Conservation (phyloP, 53 echinoderm and acorn worm species). For the Arbacia lixula region DNA sequence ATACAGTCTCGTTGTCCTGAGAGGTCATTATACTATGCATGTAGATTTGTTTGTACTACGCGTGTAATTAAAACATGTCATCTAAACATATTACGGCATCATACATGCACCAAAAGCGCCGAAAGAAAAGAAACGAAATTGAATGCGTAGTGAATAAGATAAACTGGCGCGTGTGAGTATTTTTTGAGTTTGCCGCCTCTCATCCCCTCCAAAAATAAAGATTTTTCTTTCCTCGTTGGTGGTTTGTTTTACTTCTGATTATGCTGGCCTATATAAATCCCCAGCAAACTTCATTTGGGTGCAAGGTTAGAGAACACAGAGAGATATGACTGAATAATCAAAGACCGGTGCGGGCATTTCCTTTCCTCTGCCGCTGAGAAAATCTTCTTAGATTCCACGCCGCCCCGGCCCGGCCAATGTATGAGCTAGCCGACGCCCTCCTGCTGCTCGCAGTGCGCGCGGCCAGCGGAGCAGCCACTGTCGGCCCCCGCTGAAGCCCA, state of each 20-base stretch:
- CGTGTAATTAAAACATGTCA: too few relatives aligned
- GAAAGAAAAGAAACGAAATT: neutral
- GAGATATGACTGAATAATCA: conserved; percentile 41
- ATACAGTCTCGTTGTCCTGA: too few relatives aligned
- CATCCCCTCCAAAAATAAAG: neutral
- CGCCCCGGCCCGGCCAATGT: neutral
- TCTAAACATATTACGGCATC: too few relatives aligned
- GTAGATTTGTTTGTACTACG: too few relatives aligned
- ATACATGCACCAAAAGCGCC: neutral
- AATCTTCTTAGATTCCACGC: conserved; percentile 14
- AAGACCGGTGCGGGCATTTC: neutral
- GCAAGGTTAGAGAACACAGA: neutral
- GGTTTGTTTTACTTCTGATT: conserved; percentile 2
- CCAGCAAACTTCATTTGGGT: neutral
- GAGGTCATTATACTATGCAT: too few relatives aligned
- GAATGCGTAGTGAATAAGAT: neutral
- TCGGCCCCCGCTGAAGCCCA: neutral
- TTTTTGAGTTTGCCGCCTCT: conserved; percentile 22
- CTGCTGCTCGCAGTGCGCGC: conserved; percentile 4
- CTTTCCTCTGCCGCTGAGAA: conserved; percentile 11
- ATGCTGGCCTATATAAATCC: conserved; percentile 17
- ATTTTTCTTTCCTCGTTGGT: too few relatives aligned
- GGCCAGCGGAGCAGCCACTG: neutral
- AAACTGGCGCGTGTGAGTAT: neutral
- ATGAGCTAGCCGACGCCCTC: neutral